Evolutionary conservation across 2,797 vertebrate species (phyloP).

Genomic region (Cyclura pinguis): DNA sequence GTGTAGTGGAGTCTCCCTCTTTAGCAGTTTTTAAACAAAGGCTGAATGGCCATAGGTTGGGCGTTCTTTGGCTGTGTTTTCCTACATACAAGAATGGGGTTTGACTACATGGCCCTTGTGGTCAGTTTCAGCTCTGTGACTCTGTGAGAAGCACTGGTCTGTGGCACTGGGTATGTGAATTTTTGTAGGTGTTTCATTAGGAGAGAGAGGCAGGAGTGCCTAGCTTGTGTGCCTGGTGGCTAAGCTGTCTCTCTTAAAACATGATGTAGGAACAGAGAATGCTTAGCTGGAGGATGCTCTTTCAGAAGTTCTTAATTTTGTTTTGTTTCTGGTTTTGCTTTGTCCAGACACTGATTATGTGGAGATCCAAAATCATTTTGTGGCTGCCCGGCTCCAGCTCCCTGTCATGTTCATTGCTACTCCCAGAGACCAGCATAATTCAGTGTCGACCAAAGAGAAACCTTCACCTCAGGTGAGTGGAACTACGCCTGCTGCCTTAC

Average conservation of each 20-base stretch:
- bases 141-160: neutral
- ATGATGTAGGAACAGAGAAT: neutral
- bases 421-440: conserved; percentile 88
- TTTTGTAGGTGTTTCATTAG: too few relatives aligned
- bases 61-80: too few relatives aligned
- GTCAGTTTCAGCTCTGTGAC: too few relatives aligned
- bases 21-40: too few relatives aligned
- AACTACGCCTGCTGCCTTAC: neutral
- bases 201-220: neutral
- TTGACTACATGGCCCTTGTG: too few relatives aligned
- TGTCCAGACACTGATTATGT: conserved; percentile 85
- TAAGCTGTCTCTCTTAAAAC: neutral
- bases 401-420: conserved; percentile 94
- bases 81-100: too few relatives aligned
- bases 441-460: conserved; percentile 89
- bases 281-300: neutral
- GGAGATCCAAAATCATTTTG: conserved; percentile 91
- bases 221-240: neutral
- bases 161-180: too few relatives aligned
- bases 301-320: too few relatives aligned
- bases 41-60: too few relatives aligned
- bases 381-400: conserved; percentile 85
- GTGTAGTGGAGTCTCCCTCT: too few relatives aligned
- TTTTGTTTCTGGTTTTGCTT: neutral
- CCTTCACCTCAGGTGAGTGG: conserved; percentile 89